Evolutionary conservation across 1,140 invertebrate genomes (phyloP), one percentile per base, ranked within the genome.

Genomic region (Macrocentrus cingulum): DNA sequence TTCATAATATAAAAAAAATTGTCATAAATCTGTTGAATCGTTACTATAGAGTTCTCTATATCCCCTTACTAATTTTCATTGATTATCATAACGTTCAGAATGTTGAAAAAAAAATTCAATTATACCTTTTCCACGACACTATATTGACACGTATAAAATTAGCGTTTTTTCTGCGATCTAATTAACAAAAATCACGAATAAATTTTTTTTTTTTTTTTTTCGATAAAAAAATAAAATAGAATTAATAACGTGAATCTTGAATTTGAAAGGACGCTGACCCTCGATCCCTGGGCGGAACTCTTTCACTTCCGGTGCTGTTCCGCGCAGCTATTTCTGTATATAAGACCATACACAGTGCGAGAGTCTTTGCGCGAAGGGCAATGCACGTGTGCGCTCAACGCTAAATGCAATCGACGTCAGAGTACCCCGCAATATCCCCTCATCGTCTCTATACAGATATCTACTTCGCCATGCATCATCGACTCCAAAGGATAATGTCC

Each of bases 231-330:
- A n/a, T n/a, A n/a, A n/a, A n/a, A n/a, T n/a, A n/a, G n/a, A n/a
- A n/a, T n/a, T n/a, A n/a, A n/a, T n/a, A n/a, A n/a, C n/a, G 16
- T 25, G 25, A 37, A 22, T 48, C 46, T 56, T 51, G 46, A 39
- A 48, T 59, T 59, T 54, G 34, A 69, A 70, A 75, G 74, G 73
- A 71, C 73, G 72, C 66, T 76, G 74, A 76, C 73, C 74, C 73
- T 74, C 66, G 67, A 59, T 61, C 70, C 71, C 67, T 73, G 70
- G 72, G 69, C 72, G 74, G 74, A 76, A 75, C 74, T 76, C 67
- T 64, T 76, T 74, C 66, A 63, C 73, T 75, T 76, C 73, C 73
- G 72, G 72, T 74, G 70, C 65, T 74, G 72, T 76, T 75, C 71
- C 70, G 71, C 67, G 69, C 65, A 64, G 68, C 66, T 75, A 71